Base-by-base conservation (phyloP, 2,113 vertebrate genomes). In the Euleptes europaea region DNA sequence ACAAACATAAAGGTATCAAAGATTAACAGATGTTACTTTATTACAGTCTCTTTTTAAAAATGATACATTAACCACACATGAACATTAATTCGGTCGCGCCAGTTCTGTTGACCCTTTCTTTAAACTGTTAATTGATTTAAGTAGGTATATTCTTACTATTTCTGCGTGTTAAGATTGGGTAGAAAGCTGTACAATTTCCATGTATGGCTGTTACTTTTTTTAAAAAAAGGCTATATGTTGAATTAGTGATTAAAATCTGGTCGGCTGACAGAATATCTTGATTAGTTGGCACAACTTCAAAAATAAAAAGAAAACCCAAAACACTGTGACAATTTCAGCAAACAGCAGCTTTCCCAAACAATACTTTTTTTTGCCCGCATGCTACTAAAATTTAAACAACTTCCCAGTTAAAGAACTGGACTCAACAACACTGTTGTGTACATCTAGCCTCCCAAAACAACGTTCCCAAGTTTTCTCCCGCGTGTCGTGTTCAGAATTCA, bases 341-440 rank as follows among this genome's bases (percentile, higher is more conserved):
- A 95, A 96, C 92, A 94, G 94, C 92, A 96, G 95, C 94, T 96
- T 95, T 91, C 94, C 60, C 92, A 92, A 96, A 96, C 90, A 91
- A 72, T 93, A 95, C 94, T 96, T 93, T 83, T n/a, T 51, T 94
- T 93, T 93, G 92, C 90, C 95, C 86, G 94, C 0, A 65, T 86
- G 86, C 90, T 79, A 92, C 94, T 96, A 95, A 93, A 89, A 93
- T 90, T 88, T n/a, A 83, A 93, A 89, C 67, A 93, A 80, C 88
- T 93, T 12, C 87, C 69, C 88, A 89, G 88, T 92, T 95, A 93
- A 94, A 93, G 87, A 94, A 93, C 84, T 21, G 49, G 89, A 96
- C 86, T 90, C 88, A 94, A 94, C 80, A 88, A 94, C 88, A 73
- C 63, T 31, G 87, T 89, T 31, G 87, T 89, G 86, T 92, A 92